These are phyloP conservation scores for Imbricaverruca yamaguchii DNA, from an alignment of 2,888 invertebrate genomes.

Conservation along the genomic window DNA sequence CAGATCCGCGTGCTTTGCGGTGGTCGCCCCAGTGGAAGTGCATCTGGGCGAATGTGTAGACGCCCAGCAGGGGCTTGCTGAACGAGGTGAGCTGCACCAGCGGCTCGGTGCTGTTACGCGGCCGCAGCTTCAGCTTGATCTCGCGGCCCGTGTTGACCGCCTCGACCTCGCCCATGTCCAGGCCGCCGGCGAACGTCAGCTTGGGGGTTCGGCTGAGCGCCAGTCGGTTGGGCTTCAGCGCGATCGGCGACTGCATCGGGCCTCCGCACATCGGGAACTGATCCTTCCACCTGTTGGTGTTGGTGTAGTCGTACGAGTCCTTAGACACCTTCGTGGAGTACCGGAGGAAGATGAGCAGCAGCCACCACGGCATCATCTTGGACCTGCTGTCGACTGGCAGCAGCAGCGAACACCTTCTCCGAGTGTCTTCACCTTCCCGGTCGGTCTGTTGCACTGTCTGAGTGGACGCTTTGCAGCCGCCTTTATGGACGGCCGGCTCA, in stretches of 20 bases:
- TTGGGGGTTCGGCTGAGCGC: background rate
- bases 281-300: background rate
- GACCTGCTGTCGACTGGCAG: background rate
- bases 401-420: background rate
- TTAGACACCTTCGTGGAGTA: background rate
- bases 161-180: background rate
- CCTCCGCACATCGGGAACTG: conserved; percentile 1
- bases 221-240: background rate
- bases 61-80: background rate
- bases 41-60: conserved; percentile 9
- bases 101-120: background rate
- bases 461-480: no score
- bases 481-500: no score
- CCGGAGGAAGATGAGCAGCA: background rate
- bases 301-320: background rate
- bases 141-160: background rate
- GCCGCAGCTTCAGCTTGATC: background rate
- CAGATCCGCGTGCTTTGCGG: background rate
- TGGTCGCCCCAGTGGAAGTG: conserved; percentile 19
- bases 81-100: background rate
- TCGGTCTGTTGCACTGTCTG: no score
- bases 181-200: background rate
- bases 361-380: background rate
- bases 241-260: background rate
- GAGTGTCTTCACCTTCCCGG: background rate